A percentile compares a stretch with the other conserved stretches of the same genome.
These are phyloP conservation scores for Myotis findleyi DNA, from an alignment of 2,797 vertebrate species.

Conservation along the genomic window DNA sequence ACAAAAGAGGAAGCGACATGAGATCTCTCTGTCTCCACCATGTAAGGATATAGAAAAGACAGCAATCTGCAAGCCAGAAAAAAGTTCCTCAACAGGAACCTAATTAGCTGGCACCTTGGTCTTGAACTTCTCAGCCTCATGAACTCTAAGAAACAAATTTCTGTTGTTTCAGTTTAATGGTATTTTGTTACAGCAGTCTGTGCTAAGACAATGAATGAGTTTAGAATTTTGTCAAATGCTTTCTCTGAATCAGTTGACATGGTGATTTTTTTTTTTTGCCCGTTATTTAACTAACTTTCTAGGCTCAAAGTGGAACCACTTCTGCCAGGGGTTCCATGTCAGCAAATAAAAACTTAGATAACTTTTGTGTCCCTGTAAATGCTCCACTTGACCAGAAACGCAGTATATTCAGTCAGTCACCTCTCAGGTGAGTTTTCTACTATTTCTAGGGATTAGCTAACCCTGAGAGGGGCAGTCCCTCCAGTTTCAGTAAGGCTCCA, in stretches of 20 bases:
- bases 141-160: not conserved
- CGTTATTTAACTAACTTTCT: not conserved
- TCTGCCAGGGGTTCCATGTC: not conserved
- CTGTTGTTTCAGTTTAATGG: not conserved
- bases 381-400: not conserved
- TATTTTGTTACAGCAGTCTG: not conserved
- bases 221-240: not conserved
- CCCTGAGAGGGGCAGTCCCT: not conserved
- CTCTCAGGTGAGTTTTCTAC: not conserved
- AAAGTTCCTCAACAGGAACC: not conserved
- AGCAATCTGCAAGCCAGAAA: not conserved
- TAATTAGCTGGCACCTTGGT: not conserved
- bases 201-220: not conserved
- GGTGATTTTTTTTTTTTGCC: not conserved
- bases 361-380: not conserved
- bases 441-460: not conserved
- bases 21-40: not conserved
- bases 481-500: not conserved
- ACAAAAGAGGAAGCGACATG: not conserved
- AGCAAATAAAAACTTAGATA: not conserved
- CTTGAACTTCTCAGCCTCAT: not conserved
- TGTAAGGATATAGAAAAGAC: not conserved
- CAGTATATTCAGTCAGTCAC: not conserved
- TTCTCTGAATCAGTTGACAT: not conserved
- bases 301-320: not conserved